Base-by-base conservation (phyloP, 2,113 vertebrate genomes). In the Tauraco erythrolophus region DNA sequence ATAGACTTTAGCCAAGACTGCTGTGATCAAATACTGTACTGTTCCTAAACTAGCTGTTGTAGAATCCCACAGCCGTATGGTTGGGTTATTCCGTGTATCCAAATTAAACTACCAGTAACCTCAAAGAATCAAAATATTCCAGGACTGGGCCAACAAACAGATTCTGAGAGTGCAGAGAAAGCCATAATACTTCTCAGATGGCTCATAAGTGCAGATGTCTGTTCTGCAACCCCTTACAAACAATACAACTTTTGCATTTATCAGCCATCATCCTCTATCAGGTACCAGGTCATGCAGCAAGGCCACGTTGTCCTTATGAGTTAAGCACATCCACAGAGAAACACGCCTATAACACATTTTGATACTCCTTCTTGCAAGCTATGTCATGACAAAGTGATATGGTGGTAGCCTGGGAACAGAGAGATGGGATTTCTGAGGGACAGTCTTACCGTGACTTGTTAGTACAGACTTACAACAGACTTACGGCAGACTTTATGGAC, bases 271-370 rank as follows among this genome's bases (percentile, higher is more conserved):
- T 37, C 10, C 61, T 79, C 43, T 61, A 6, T 22, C 35, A 70
- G 27, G 53, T 61, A 6, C 19, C 35, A 70, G 27, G 53, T 50
- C 19, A 61, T 5, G 14, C 9, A 74, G 11, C 23, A 43, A 83
- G 54, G 28, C 51, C 43, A 68, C 21, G 4, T 16, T 71, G 17
- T 75, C 27, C 46, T 61, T 15, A 14, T 9, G 13, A 48, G 5
- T 24, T 66, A 60, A 77, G 23, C 8, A 10, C 33, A 61, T 45
- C 48, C 7, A 33, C 51, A 45, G 35, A 75, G 46, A 50, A 84
- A 71, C 7, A 15, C 1, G 1, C 0, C 2, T 41, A 7, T 27
- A 41, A 35, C 22, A 46, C 0, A 0, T 46, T 84, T 75, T 68
- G 21, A 33, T 35, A 66, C 22, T 23, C 8, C 35, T 51, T 68